Base-by-base conservation (phyloP, 2,797 vertebrate genomes). In the Clarias pachynema region DNA sequence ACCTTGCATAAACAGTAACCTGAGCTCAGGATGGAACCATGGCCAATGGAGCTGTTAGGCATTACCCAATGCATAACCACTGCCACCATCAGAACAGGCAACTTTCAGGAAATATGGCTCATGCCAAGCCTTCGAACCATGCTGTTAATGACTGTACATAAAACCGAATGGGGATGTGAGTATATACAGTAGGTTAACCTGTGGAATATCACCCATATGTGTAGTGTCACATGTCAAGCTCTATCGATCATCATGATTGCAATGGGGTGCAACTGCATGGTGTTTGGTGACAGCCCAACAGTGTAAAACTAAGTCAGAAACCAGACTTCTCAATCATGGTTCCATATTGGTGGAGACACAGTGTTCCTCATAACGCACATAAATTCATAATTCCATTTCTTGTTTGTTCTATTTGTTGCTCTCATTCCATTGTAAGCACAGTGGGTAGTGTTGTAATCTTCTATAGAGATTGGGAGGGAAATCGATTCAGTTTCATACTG, bases 1-100 rank as follows among this genome's bases (percentile, higher is more conserved):
- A 66, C 60, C 78, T 80, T 80, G n/a, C n/a, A 66, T 66, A 80
- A 80, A 80, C 40, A 80, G 79, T 31, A 80, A 80, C 62, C 18
- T 31, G 79, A 66, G 26, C 79, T 66, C 44, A 49, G 40, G n/a
- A 53, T 53, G 2, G 40, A 65, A 66, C 62, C 60, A 37, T 8
- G 8, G 37, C 26, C 60, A n/a, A 65, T 49, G 15, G 78, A 29
- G 37, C 9, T 31, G 62, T 66, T 29, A 53, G 44, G 26, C 10
- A 2, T 31, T 53, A 81, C 62, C n/a, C 37, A 49, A 16, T n/a
- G 22, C 14, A 79, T 37, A 37, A 63, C 59, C 37, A 44, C 6
- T 65, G 37, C 75, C 1, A 0, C 20, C 14, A 79, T 78, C 56
- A 60, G 78, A 16, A 26, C 34, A 62, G 65, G n/a, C 78, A 63